phyloP scores from a whole-genome alignment of 1,140 invertebrate genomes.

The Pinna nobilis region DNA sequence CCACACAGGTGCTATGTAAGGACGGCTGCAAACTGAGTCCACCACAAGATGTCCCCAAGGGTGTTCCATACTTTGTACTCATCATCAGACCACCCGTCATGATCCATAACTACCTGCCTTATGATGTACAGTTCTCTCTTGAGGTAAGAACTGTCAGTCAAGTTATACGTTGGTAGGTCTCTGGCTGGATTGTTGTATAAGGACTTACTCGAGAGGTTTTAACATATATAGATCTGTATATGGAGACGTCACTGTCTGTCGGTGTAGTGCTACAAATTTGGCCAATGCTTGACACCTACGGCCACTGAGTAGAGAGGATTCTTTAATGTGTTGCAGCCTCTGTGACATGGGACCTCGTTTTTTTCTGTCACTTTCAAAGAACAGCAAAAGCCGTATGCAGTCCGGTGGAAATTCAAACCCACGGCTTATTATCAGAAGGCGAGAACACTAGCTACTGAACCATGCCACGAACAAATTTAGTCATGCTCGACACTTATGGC shows the following conservation, averaged over 20 bases:
- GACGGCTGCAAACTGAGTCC: slow-evolving; percentile 74
- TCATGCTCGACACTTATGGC: too few species aligned
- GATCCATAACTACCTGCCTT: slow-evolving; percentile 85
- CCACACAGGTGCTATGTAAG: slow-evolving; percentile 74
- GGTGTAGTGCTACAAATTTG: too few species aligned
- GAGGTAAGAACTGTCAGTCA: slow-evolving; percentile 54
- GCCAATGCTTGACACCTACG: too few species aligned
- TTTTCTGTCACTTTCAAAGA: too few species aligned
- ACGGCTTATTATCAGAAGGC: too few species aligned
- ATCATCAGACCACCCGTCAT: slow-evolving; percentile 83
- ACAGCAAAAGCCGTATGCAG: too few species aligned
- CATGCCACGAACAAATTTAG: too few species aligned
- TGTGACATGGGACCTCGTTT: too few species aligned
- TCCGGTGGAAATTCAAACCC: too few species aligned
- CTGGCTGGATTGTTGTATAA: not conserved
- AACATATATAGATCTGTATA: not conserved
- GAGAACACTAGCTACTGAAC: too few species aligned
- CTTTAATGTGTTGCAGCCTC: too few species aligned
- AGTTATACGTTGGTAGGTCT: not conserved
- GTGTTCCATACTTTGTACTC: slow-evolving; percentile 84
- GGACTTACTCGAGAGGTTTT: not conserved
- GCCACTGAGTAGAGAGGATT: too few species aligned
- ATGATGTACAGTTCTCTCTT: slow-evolving; percentile 71
- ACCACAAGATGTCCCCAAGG: slow-evolving; percentile 68
- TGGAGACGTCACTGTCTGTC: not conserved